These are phyloP conservation scores for Grammomys surdaster DNA, from an alignment of 2,113 vertebrate genomes.

Conservation along the genomic window DNA sequence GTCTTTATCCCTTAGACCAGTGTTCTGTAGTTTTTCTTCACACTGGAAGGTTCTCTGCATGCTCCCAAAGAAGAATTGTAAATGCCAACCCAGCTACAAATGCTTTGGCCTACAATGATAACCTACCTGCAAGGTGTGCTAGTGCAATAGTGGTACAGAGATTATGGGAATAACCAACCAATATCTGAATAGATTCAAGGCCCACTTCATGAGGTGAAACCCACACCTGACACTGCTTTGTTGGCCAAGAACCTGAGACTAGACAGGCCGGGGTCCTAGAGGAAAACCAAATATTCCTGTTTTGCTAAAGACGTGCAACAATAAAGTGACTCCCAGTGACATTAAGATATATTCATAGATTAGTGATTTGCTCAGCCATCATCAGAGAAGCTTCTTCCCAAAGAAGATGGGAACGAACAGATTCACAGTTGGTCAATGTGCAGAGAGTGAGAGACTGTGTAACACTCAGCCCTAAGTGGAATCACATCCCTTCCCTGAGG, in stretches of 20 bases:
- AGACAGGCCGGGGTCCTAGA: neutral
- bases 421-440: neutral
- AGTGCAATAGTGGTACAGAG: neutral
- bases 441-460: neutral
- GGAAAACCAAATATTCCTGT: neutral
- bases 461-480: no score
- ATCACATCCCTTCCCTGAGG: neutral
- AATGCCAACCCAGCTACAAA: neutral
- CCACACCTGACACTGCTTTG: neutral
- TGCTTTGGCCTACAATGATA: neutral
- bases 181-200: neutral
- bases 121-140: rapidly evolving
- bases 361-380: neutral
- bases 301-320: neutral
- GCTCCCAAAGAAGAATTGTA: neutral
- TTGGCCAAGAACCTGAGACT: neutral
- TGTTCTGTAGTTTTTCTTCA: neutral
- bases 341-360: neutral
- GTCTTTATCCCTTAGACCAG: neutral
- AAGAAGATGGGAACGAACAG: neutral
- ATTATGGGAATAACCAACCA: neutral
- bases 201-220: neutral
- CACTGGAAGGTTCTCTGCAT: neutral
- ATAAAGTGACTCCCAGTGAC: neutral
- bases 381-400: neutral